These are phyloP conservation scores for Anthonomus grandis DNA, from an alignment of 1,140 invertebrate genomes.

Conservation along the genomic window DNA sequence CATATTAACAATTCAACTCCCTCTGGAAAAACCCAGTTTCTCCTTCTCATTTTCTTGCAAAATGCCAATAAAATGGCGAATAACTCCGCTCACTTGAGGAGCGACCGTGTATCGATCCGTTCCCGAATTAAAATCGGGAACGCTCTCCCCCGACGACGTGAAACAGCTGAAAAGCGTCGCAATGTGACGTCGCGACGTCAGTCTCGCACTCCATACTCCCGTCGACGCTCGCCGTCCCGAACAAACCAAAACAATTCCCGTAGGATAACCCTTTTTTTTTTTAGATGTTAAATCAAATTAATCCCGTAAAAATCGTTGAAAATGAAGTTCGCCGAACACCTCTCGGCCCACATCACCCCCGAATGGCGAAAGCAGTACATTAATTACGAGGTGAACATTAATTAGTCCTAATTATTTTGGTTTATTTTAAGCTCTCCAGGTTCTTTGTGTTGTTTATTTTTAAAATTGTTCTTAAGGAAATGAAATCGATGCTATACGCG, in stretches of 20 bases:
- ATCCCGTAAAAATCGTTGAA: conserved; percentile 27
- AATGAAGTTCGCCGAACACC: conserved; percentile 89
- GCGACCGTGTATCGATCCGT: too few relatives aligned
- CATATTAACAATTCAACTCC: too few relatives aligned
- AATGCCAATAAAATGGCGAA: too few relatives aligned
- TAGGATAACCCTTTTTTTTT: not conserved
- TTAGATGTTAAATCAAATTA: not conserved
- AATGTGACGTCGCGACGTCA: not conserved
- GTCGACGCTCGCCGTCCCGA: not conserved
- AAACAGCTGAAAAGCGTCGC: not conserved
- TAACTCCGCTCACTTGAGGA: too few relatives aligned
- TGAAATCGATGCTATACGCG: conserved; percentile 87
- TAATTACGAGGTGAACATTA: conserved; percentile 28
- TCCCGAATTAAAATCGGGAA: too few relatives aligned
- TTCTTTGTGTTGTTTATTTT: too few relatives aligned
- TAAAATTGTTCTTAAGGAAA: conserved; percentile 62
- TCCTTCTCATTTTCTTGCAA: too few relatives aligned
- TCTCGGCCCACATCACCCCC: conserved; percentile 85
- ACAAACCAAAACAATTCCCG: not conserved
- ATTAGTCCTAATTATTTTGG: too few relatives aligned
- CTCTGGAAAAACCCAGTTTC: too few relatives aligned
- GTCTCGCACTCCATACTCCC: not conserved
- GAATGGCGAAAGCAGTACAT: conserved; percentile 90
- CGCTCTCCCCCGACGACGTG: too few relatives aligned
- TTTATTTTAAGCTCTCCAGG: too few relatives aligned